Evolutionary conservation across 2,113 vertebrate species (phyloP).

Genomic region (Ophiodon elongatus): DNA sequence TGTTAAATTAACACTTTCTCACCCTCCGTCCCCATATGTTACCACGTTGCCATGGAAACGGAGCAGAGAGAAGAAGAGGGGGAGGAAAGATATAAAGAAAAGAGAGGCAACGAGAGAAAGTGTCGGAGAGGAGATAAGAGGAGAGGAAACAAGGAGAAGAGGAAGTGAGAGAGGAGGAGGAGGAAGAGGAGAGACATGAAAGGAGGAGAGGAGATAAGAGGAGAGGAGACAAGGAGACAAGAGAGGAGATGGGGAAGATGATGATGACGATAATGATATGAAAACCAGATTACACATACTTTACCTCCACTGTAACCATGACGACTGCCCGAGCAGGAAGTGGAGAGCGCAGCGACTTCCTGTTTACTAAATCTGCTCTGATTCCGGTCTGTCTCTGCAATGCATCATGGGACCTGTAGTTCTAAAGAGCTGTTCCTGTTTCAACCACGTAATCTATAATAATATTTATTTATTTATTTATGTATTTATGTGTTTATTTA

Average conservation of each 20-base stretch:
- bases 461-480: too few species aligned
- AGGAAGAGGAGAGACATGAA: too few species aligned
- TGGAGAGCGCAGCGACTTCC: too few species aligned
- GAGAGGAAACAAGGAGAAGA: background rate
- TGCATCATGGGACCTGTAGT: too few species aligned
- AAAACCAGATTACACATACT: background rate
- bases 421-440: too few species aligned
- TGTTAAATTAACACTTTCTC: slow-evolving; percentile 60
- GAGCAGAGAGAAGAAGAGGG: background rate
- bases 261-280: too few species aligned
- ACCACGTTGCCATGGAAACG: slow-evolving; percentile 46
- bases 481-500: too few species aligned
- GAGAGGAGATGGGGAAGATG: background rate
- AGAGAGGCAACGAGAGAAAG: background rate
- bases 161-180: background rate
- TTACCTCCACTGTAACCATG: slow-evolving; percentile 6
- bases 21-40: slow-evolving; percentile 62
- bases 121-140: background rate
- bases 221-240: background rate
- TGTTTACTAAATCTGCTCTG: too few species aligned
- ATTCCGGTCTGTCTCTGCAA: too few species aligned
- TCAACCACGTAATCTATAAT: too few species aligned
- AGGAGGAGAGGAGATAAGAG: too few species aligned
- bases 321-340: background rate
- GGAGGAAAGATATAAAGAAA: background rate